phyloP scores from a whole-genome alignment of 1,140 invertebrate species.

The Anastatus disparis region DNA sequence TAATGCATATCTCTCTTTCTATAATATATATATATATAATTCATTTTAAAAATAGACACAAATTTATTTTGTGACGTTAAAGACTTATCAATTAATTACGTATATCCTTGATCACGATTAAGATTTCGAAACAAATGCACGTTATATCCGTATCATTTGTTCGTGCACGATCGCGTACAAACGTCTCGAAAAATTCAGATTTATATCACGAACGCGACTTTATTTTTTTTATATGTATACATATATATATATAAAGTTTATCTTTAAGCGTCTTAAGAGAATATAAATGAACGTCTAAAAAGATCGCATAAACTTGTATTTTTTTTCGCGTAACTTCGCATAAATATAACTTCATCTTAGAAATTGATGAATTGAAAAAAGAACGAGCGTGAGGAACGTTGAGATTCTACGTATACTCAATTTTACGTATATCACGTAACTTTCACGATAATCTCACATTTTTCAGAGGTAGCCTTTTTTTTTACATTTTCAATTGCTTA shows the following conservation, averaged over 20 bases:
- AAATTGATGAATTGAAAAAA: too few species aligned
- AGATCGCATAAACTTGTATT: too few species aligned
- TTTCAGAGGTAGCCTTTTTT: constrained; percentile 22
- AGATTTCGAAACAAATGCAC: constrained; percentile 50
- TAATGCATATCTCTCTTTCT: not conserved
- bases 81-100: constrained; percentile 61
- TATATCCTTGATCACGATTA: constrained; percentile 66
- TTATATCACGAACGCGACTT: constrained; percentile 15
- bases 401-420: constrained; percentile 38
- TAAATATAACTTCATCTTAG: too few species aligned
- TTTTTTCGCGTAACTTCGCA: too few species aligned
- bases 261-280: not conserved
- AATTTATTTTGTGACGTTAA: constrained; percentile 60
- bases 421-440: constrained; percentile 24
- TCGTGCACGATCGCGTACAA: constrained; percentile 22
- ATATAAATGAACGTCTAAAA: too few species aligned
- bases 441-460: constrained; percentile 8
- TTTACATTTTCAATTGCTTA: not conserved
- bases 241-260: too few species aligned
- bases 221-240: too few species aligned
- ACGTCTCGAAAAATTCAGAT: not conserved
- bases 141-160: constrained; percentile 39
- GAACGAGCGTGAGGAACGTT: constrained; percentile 28
- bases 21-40: constrained; percentile 23
- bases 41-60: constrained; percentile 66